Percentiles rank a stretch among this genome's conserved stretches.
Evolutionary conservation across 2,113 vertebrate species (phyloP).

Genomic region (Cranoglanis bouderius): DNA sequence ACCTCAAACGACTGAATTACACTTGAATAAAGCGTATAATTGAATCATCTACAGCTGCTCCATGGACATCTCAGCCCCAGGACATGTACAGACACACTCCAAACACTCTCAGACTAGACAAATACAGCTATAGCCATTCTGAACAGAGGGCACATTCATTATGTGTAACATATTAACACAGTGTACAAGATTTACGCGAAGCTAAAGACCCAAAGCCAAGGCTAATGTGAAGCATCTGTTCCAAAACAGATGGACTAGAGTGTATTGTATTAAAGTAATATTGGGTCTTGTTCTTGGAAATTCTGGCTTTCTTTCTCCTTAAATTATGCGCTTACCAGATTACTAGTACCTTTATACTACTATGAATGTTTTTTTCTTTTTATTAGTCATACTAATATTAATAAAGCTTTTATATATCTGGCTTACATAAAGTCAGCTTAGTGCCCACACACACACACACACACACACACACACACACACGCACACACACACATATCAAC

Average conservation of each 20-base stretch:
- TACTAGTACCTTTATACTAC: not conserved
- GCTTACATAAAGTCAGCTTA: conserved; percentile 30
- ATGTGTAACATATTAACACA: conserved; percentile 31
- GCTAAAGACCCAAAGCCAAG: conserved; percentile 14
- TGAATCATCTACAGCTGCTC: conserved; percentile 5
- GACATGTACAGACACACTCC: not conserved
- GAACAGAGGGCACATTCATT: conserved; percentile 33
- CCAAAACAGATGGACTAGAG: conserved; percentile 45
- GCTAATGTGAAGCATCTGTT: conserved; percentile 21
- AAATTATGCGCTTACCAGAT: not conserved
- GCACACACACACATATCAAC: not conserved
- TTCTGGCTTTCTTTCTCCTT: not conserved
- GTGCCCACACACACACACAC: not conserved
- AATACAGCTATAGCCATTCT: conserved; percentile 21
- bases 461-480: not conserved
- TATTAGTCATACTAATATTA: not conserved
- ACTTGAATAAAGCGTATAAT: conserved; percentile 11
- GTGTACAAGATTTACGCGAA: conserved; percentile 30
- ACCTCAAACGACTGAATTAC: not conserved
- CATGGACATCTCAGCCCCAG: not conserved
- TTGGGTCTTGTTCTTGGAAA: not conserved
- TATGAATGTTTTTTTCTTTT: not conserved
- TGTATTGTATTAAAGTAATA: conserved; percentile 32
- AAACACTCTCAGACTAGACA: not conserved
- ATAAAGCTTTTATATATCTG: conserved; percentile 2